Evolutionary conservation across 2,888 invertebrate species (phyloP).

Genomic region (Myopa tessellatipennis): DNA sequence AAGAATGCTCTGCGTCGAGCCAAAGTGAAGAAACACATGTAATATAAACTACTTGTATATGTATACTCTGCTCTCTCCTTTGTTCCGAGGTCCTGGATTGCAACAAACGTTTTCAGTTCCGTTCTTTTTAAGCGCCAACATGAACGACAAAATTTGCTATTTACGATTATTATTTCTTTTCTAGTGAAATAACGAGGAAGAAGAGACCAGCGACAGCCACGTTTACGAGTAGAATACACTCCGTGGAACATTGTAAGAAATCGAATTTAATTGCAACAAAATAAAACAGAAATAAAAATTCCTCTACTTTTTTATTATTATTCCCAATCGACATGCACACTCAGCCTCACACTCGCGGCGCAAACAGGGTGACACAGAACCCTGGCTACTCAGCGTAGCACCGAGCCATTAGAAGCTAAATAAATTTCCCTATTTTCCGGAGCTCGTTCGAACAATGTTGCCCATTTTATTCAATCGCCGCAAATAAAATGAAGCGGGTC

Average conservation of each 20-base stretch:
- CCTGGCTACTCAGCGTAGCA: slow-evolving; percentile 62
- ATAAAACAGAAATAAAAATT: slow-evolving; percentile 22
- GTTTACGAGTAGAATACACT: slow-evolving; percentile 25
- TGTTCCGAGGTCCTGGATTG: background rate
- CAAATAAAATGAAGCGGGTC: slow-evolving; percentile 30
- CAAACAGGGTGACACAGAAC: slow-evolving; percentile 30
- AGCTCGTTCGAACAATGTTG: slow-evolving; percentile 31
- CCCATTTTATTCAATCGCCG: slow-evolving; percentile 34
- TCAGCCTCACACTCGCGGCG: background rate
- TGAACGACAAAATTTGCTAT: slow-evolving; percentile 43
- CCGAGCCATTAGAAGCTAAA: slow-evolving; percentile 60
- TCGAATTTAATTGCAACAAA: slow-evolving; percentile 37
- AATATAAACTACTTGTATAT: background rate
- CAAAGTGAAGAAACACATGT: background rate
- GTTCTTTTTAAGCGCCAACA: slow-evolving; percentile 48
- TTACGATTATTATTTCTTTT: slow-evolving; percentile 9
- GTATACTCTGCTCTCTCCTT: background rate
- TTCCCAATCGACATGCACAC: slow-evolving; percentile 36
- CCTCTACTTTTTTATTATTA: slow-evolving; percentile 32
- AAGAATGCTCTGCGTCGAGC: background rate
- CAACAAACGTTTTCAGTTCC: slow-evolving; percentile 45
- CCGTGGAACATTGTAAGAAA: slow-evolving; percentile 24
- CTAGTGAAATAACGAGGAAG: background rate
- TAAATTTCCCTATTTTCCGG: slow-evolving; percentile 16
- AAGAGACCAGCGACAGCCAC: slow-evolving; percentile 4